phyloP scores from a whole-genome alignment of 2,888 invertebrate species.

The Agrochola macilenta region DNA sequence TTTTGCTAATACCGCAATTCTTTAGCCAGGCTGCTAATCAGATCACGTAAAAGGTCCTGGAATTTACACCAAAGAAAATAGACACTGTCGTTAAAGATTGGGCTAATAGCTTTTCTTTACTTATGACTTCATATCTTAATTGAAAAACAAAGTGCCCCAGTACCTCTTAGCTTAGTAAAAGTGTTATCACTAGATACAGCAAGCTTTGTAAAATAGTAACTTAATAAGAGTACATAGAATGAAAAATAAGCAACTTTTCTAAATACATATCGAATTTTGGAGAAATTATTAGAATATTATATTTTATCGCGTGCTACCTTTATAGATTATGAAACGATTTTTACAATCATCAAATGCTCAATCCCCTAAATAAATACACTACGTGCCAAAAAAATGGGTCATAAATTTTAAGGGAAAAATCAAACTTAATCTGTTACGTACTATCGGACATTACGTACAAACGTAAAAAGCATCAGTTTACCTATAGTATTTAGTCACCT shows the following conservation, averaged over 20 bases:
- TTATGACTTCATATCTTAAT: conserved; percentile 40
- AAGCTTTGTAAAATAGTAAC: neutral
- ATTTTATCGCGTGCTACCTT: neutral
- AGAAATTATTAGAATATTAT: neutral
- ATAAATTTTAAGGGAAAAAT: neutral
- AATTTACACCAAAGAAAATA: conserved; percentile 29
- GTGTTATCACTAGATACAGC: neutral
- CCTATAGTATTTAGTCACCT: conserved; percentile 73
- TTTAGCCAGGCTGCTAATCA: conserved; percentile 7
- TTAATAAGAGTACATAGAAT: neutral
- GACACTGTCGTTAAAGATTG: conserved; percentile 21
- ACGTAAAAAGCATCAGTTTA: conserved; percentile 56
- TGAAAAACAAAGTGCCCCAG: conserved; percentile 39
- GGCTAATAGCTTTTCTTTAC: conserved; percentile 20
- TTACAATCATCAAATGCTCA: neutral
- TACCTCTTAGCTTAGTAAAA: neutral
- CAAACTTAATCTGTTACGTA: conserved; percentile 39
- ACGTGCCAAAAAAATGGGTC: neutral
- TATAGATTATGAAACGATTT: neutral
- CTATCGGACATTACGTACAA: conserved; percentile 51
- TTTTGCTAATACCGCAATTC: too few relatives aligned
- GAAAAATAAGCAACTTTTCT: neutral
- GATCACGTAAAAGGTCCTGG: conserved; percentile 1
- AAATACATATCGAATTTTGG: neutral
- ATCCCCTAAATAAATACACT: neutral